phyloP scores from a whole-genome alignment of 2,113 vertebrate genomes.

The Istiophorus platypterus region DNA sequence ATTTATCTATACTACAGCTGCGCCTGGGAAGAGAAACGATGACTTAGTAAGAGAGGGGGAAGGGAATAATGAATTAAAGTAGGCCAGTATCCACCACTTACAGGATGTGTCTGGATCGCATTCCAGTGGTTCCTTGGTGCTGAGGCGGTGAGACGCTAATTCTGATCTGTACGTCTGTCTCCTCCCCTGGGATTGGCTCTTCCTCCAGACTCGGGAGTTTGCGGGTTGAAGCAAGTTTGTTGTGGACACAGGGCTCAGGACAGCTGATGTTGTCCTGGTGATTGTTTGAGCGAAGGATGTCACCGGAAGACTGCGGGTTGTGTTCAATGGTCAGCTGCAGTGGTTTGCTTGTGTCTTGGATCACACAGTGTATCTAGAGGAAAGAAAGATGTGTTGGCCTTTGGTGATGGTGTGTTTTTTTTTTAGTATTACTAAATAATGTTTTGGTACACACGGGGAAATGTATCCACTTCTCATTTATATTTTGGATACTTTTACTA shows the following conservation, averaged over 20 bases:
- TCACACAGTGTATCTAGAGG: conserved; percentile 89
- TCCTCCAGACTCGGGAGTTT: conserved; percentile 75
- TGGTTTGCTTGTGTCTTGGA: conserved; percentile 91
- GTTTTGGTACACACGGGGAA: neutral
- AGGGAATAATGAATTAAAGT: neutral
- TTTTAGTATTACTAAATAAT: neutral
- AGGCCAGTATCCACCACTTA: conserved; percentile 61
- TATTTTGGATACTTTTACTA: neutral
- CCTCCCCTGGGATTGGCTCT: conserved; percentile 72
- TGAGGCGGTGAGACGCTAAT: conserved; percentile 57
- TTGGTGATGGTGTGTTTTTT: neutral
- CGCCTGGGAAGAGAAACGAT: conserved; percentile 82
- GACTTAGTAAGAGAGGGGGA: neutral
- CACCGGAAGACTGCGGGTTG: conserved; percentile 83
- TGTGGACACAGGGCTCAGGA: conserved; percentile 19
- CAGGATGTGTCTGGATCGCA: conserved; percentile 83
- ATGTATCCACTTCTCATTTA: neutral
- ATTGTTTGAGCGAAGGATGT: conserved; percentile 37
- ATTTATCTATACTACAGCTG: conserved; percentile 96
- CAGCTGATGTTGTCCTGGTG: conserved; percentile 24
- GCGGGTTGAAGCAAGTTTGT: conserved; percentile 50
- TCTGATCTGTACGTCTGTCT: conserved; percentile 67
- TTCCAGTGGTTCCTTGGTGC: conserved; percentile 63
- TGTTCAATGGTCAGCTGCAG: conserved; percentile 96
- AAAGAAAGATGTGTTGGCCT: neutral